phyloP scores from a whole-genome alignment of 2,113 vertebrate genomes.

The Tyrannus savana region DNA sequence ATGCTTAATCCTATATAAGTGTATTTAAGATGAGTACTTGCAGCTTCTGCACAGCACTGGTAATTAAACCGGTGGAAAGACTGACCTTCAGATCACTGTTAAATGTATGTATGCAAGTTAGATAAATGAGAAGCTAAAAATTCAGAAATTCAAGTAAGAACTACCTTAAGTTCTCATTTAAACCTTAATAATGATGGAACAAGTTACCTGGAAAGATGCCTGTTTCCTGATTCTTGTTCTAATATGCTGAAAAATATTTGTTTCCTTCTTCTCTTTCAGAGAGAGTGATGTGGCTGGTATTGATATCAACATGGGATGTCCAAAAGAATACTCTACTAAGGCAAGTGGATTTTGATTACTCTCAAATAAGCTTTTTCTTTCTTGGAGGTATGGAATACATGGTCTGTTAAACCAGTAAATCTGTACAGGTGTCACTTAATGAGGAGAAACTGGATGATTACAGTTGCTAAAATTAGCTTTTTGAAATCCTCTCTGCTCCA shows the following conservation, averaged over 20 bases:
- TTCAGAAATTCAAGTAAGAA: background rate
- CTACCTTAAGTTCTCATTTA: background rate
- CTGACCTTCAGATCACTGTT: background rate
- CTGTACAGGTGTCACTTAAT: background rate
- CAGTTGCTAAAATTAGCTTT: background rate
- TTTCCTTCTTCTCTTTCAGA: constrained; percentile 66
- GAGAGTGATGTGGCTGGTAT: constrained; percentile 93
- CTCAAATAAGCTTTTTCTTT: background rate
- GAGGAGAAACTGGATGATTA: background rate
- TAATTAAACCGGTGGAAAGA: background rate
- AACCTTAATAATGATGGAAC: background rate
- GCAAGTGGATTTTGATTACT: constrained; percentile 68
- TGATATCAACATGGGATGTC: constrained; percentile 97
- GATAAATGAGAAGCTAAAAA: background rate
- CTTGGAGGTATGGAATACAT: background rate
- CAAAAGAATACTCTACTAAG: constrained; percentile 98
- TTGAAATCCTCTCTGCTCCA: background rate
- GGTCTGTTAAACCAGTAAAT: background rate
- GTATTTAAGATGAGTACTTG: background rate
- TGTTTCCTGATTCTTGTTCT: background rate
- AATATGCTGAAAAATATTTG: background rate
- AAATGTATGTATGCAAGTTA: background rate
- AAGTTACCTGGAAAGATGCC: background rate
- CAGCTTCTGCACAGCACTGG: background rate
- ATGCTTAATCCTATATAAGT: background rate